Conservation (phyloP, 2,113 vertebrate species). For the Eolophus roseicapilla region DNA sequence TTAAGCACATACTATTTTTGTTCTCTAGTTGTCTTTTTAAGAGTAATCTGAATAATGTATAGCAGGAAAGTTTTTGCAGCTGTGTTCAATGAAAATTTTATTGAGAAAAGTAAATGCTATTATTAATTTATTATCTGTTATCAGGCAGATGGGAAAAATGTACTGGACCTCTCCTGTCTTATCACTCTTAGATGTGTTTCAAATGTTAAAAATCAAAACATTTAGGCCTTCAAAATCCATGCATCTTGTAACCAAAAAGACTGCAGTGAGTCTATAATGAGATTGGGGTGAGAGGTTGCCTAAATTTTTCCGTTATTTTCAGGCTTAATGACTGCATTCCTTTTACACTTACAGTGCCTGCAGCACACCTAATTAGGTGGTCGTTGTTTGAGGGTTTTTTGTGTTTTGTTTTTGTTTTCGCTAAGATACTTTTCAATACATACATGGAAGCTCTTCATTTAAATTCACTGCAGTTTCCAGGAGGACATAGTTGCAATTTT, state of each 20-base stretch:
- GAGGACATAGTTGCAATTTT: background rate
- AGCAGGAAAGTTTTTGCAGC: background rate
- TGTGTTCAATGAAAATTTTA: background rate
- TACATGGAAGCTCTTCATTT: background rate
- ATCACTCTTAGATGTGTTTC: background rate
- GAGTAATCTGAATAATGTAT: background rate
- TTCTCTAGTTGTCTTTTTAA: background rate
- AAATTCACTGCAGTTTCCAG: background rate
- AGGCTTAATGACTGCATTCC: background rate
- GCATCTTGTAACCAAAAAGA: background rate
- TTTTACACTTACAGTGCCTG: background rate
- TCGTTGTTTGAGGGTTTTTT: background rate
- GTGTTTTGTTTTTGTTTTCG: rapidly evolving
- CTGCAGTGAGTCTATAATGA: background rate
- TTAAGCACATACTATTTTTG: background rate
- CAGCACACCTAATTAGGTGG: background rate
- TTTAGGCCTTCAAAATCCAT: background rate
- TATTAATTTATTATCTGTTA: background rate
- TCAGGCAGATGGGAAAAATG: background rate
- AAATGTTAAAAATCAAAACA: background rate
- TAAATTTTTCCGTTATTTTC: background rate
- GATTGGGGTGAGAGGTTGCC: background rate
- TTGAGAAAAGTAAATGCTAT: background rate
- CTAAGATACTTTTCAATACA: background rate
- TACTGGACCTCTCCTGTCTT: background rate